phyloP scores from a whole-genome alignment of 2,888 invertebrate genomes.

The Andrena fulva region DNA sequence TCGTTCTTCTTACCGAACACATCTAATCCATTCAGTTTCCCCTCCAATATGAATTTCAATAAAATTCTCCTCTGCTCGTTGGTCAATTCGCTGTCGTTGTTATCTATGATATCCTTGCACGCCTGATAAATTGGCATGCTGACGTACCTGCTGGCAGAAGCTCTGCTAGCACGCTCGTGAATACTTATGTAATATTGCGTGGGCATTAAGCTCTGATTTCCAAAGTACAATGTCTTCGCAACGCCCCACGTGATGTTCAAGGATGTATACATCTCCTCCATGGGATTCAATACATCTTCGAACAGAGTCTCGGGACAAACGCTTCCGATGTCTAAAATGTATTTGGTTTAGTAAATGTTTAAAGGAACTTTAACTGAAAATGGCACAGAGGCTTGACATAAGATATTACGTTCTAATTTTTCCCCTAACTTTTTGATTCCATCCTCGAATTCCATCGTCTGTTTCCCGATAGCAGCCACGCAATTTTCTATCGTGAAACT shows the following conservation, averaged over 20 bases:
- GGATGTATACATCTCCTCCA: slow-evolving; percentile 91
- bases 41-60: slow-evolving; percentile 92
- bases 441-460: slow-evolving; percentile 93
- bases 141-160: slow-evolving; percentile 90
- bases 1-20: slow-evolving; percentile 86
- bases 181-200: slow-evolving; percentile 92
- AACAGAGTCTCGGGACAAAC: slow-evolving; percentile 86
- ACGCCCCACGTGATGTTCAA: slow-evolving; percentile 95
- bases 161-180: slow-evolving; percentile 91
- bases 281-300: slow-evolving; percentile 89
- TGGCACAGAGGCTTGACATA: too few relatives aligned
- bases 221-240: slow-evolving; percentile 93
- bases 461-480: slow-evolving; percentile 93
- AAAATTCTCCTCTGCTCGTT: slow-evolving; percentile 90
- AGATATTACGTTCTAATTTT: slow-evolving; percentile 84
- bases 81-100: slow-evolving; percentile 83
- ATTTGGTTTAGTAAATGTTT: neutral
- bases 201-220: slow-evolving; percentile 92
- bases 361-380: too few relatives aligned
- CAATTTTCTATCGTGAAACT: slow-evolving; percentile 93
- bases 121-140: slow-evolving; percentile 90
- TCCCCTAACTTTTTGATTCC: slow-evolving; percentile 90
- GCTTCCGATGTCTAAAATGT: slow-evolving; percentile 60
- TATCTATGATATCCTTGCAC: slow-evolving; percentile 87
- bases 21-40: slow-evolving; percentile 92